phyloP scores from a whole-genome alignment of 2,888 invertebrate species.

The Chymomyza caudatula region DNA sequence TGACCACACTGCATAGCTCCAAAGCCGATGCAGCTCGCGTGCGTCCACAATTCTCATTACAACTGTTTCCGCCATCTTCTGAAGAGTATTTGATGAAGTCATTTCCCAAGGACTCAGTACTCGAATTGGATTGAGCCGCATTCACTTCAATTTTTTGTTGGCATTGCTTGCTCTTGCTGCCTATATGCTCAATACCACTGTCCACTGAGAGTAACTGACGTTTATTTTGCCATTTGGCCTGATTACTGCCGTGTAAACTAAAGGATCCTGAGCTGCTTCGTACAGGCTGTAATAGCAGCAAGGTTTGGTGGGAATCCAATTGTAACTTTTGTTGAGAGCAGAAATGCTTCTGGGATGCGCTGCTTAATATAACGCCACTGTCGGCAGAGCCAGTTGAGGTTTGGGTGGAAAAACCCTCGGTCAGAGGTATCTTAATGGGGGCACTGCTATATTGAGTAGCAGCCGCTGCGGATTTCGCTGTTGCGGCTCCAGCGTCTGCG shows the following conservation, averaged over 20 bases:
- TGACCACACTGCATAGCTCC: conserved; percentile 48
- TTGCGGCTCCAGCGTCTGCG: conserved; percentile 30
- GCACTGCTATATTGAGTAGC: conserved; percentile 44
- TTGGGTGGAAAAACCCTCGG: conserved; percentile 75
- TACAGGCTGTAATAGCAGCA: conserved; percentile 53
- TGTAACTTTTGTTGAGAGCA: conserved; percentile 24
- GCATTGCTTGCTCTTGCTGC: conserved; percentile 5
- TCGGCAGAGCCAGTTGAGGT: conserved; percentile 75
- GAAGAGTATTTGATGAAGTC: conserved; percentile 59
- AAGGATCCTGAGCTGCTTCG: conserved; percentile 74
- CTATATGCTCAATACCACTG: conserved; percentile 76
- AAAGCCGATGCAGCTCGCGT: conserved; percentile 57
- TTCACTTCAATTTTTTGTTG: not conserved
- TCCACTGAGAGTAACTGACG: conserved; percentile 75
- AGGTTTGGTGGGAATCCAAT: conserved; percentile 44
- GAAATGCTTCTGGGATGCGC: conserved; percentile 53
- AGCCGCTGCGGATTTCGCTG: conserved; percentile 24
- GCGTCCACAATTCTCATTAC: conserved; percentile 36
- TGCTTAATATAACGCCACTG: conserved; percentile 69
- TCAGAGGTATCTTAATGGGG: conserved; percentile 75
- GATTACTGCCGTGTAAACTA: conserved; percentile 58
- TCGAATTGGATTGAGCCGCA: conserved; percentile 59
- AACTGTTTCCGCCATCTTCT: conserved; percentile 44
- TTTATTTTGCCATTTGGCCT: conserved; percentile 24
- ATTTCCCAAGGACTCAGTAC: conserved; percentile 73